Evolutionary conservation across 1,140 invertebrate species (phyloP), one percentile per base, ranked within the genome.

Genomic region (Microplitis demolitor): DNA sequence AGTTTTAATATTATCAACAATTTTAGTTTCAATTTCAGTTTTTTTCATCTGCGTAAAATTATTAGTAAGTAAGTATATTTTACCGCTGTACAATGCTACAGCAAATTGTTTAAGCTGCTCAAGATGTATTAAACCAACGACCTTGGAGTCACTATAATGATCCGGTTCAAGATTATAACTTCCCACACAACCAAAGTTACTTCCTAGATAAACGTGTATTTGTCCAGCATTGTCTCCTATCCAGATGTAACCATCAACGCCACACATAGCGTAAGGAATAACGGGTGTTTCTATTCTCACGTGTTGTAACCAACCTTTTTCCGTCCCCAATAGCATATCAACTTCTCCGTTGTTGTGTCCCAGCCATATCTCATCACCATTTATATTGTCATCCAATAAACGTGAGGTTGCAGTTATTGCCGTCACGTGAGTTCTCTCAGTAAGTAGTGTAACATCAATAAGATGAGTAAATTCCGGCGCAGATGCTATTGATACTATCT

Each of bases 391-490:
- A 4, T 84, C 82, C 0, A 84, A 50, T 4, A 74, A 79, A 35
- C 81, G 70, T 14, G 62, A 61, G 11, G 67, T 77, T 4, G 67
- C 85, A n/a, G 84, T 82, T 39, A 85, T 85, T 74, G 80, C 87
- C 58, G 87, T 85, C 64, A 90, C 91, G 78, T 86, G 88, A 60
- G 87, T 89, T 61, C 84, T 88, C 81, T 90, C 90, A 50, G 90
- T 90, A 51, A 93, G 81, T 3, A 91, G 89, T 1, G 94, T 90
- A 1, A 95, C 93, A 85, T 98, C 96, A 39, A 93, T 87, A 37
- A 98, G 84, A 85, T 97, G 94, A 4, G 93, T 93, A 85, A 97
- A 98, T 87, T 99, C 97, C 0, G 97, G 97, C 2, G 96, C 96
- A 11, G 92, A 93, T 0, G 94, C 93, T 62, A 98, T 96, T 0